Evolutionary conservation across 2,888 invertebrate species (phyloP), one percentile per base, ranked within the genome.

Genomic region (Drosophila infuscata): DNA sequence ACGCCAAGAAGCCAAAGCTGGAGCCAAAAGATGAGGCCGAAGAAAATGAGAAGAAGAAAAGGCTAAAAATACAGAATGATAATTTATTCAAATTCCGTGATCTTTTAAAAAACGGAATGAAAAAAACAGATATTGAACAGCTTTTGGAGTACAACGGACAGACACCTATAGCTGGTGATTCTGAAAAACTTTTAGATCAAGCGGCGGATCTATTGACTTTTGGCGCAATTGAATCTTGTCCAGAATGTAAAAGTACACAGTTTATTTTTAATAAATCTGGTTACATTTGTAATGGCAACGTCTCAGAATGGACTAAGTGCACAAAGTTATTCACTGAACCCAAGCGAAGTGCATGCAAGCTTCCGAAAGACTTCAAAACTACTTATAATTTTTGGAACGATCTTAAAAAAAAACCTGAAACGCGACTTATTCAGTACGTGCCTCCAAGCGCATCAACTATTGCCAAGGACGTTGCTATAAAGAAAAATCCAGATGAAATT

Each of bases 231-330:
- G 93, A 94, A 70, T 95, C 95, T 0, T 99, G 99, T 88, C 92
- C 95, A 0, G 96, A 96, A 82, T 99, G 99, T 91, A 94, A 95
- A 59, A 92, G 94, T 2, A 97, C 97, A 0, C 96, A 97, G 89
- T 94, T 96, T 29, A 93, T 94, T 43, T 95, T 96, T 83, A 94
- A 94, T 76, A 96, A 96, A 35, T 94, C 95, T 70, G 97, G 97
- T 6, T 99, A 99, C 92, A 94, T 95, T 75, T 99, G 99, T 92
- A 95, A 95, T 75, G 98, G 98, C 89, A 92, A 92, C 53, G 67
- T 92, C 33, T 92, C 92, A 0, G 98, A 98, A 91, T 99, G 98
- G 98, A 96, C 97, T 0, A 97, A 97, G 92, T 99, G 99, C 92
- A 94, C 95, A 63, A 94, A 95, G 84, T 92, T 95, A 6, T 95